Conservation (phyloP, 92 coral and sea anemone species). For the Zoanthus sociatus region DNA sequence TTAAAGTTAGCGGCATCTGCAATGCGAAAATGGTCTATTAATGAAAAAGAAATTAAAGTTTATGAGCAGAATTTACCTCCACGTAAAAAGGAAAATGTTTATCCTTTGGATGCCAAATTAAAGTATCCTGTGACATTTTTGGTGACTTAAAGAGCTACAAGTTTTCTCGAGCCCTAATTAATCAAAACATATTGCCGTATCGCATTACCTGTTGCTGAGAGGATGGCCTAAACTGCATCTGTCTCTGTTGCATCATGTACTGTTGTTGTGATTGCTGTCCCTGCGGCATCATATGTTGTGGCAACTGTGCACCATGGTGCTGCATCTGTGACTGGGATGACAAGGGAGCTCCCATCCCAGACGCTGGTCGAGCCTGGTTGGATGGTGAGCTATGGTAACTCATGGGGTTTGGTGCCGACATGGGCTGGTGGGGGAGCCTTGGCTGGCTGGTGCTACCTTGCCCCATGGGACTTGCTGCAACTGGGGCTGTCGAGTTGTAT, state of each 20-base stretch:
- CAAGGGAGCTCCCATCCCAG: slow-evolving; percentile 72
- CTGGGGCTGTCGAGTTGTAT: slow-evolving; percentile 61
- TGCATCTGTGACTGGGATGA: slow-evolving; percentile 77
- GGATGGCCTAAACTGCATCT: slow-evolving; percentile 83
- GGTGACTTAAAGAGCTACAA: too few species aligned
- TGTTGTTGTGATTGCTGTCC: slow-evolving; percentile 88
- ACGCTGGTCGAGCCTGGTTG: slow-evolving; percentile 65
- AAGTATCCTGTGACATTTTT: too few species aligned
- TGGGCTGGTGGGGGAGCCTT: slow-evolving; percentile 84
- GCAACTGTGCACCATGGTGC: slow-evolving; percentile 75
- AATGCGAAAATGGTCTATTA: too few species aligned
- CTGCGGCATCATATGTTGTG: slow-evolving; percentile 89
- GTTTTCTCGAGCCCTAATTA: too few species aligned
- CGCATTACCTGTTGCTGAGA: slow-evolving; percentile 82
- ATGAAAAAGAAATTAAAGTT: too few species aligned
- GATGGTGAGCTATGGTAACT: slow-evolving; percentile 71
- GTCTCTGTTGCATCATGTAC: slow-evolving; percentile 90
- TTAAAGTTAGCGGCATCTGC: too few species aligned
- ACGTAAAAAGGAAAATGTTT: too few species aligned
- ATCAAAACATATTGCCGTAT: too few species aligned
- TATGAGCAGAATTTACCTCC: too few species aligned
- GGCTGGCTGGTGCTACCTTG: slow-evolving; percentile 79
- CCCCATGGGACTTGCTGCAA: slow-evolving; percentile 63
- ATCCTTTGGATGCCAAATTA: too few species aligned
- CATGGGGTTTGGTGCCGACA: slow-evolving; percentile 70